Evolutionary conservation across 2,797 vertebrate species (phyloP).

Genomic region (Alca torda): DNA sequence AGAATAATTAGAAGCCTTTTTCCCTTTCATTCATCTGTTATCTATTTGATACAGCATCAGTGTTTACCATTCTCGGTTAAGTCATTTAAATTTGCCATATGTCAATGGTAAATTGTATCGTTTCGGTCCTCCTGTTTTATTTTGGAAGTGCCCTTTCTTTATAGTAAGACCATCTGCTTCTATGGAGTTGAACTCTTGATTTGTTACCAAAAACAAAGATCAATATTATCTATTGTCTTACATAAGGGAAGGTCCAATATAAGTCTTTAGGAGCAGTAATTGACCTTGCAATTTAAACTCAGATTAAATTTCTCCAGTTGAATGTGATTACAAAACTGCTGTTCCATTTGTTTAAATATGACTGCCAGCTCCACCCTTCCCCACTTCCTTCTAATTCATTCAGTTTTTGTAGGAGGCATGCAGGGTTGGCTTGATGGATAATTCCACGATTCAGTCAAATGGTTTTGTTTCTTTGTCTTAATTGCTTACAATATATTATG

Average conservation of each 20-base stretch:
- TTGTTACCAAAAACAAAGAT: background rate
- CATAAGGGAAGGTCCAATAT: background rate
- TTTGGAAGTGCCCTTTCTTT: background rate
- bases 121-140: background rate
- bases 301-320: background rate
- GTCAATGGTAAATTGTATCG: background rate
- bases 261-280: background rate
- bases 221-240: background rate
- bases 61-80: background rate
- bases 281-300: background rate
- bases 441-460: background rate
- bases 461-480: background rate
- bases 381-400: constrained; percentile 3
- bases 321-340: background rate
- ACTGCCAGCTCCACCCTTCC: background rate
- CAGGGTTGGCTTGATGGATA: background rate
- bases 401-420: background rate
- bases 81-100: background rate
- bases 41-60: background rate
- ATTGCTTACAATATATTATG: background rate
- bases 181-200: background rate
- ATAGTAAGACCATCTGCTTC: background rate
- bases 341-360: background rate
- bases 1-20: background rate
- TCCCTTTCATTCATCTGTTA: background rate